A percentile compares a stretch with the other conserved stretches of the same genome.
Conservation (phyloP, 1,140 invertebrate species). For the Tribolium castaneum region DNA sequence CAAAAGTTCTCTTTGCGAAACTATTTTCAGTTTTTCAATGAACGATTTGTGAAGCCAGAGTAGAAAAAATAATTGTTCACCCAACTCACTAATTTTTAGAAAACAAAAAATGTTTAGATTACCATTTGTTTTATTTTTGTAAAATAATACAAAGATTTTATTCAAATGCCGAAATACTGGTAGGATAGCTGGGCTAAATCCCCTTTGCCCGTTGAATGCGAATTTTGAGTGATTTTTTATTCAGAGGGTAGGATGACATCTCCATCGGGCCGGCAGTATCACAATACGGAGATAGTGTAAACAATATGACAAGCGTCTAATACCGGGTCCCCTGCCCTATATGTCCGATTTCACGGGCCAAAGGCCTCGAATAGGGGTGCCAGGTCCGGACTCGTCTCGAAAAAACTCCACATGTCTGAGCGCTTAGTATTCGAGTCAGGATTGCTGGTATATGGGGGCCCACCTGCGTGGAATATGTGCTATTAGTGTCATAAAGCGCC, state of each 20-base stretch:
- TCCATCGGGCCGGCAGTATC: slow-evolving; percentile 57
- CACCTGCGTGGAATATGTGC: slow-evolving; percentile 57
- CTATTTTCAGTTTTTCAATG: no score
- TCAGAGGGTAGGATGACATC: slow-evolving; percentile 53
- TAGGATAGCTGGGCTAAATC: neutral
- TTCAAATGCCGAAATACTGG: no score
- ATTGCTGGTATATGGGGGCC: slow-evolving; percentile 54
- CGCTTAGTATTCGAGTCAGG: slow-evolving; percentile 49
- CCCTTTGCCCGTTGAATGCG: neutral
- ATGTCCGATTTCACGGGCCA: slow-evolving; percentile 59
- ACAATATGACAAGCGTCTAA: slow-evolving; percentile 63
- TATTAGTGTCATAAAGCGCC: slow-evolving; percentile 45
- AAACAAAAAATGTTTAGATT: no score
- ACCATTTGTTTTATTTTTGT: no score
- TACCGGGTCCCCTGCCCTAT: slow-evolving; percentile 50
- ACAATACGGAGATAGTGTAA: slow-evolving; percentile 61
- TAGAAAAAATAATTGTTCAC: no score
- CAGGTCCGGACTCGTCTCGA: neutral
- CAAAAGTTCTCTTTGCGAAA: no score
- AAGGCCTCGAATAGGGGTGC: slow-evolving; percentile 47
- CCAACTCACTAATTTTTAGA: no score
- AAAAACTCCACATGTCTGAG: neutral
- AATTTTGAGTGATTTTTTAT: slow-evolving; percentile 18
- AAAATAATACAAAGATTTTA: no score
- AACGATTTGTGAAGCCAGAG: no score